These are phyloP conservation scores for Drosophila infuscata DNA, from an alignment of 2,888 invertebrate species.

Conservation along the genomic window DNA sequence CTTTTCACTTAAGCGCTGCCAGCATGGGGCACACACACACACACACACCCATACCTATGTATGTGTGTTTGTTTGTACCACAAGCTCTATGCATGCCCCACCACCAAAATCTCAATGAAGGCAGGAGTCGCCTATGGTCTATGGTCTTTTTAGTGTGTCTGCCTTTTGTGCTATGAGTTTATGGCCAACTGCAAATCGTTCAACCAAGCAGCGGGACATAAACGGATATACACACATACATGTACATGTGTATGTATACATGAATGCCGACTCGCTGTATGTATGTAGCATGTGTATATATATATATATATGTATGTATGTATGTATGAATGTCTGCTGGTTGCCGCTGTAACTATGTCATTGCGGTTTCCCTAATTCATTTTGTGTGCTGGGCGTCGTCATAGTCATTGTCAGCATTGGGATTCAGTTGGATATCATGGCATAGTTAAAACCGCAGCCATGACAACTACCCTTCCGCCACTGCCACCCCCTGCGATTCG, in stretches of 20 bases:
- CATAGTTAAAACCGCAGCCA: slow-evolving; percentile 54
- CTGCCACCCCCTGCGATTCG: neutral
- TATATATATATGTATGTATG: slow-evolving; percentile 9
- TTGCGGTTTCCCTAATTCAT: slow-evolving; percentile 81
- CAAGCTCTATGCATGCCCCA: slow-evolving; percentile 7
- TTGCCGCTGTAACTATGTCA: slow-evolving; percentile 72
- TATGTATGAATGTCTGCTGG: slow-evolving; percentile 29
- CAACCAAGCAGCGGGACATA: slow-evolving; percentile 34
- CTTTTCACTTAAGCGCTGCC: slow-evolving; percentile 32
- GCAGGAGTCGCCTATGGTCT: slow-evolving; percentile 13
- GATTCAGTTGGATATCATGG: slow-evolving; percentile 52
- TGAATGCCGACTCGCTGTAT: slow-evolving; percentile 11
- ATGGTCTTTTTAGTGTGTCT: slow-evolving; percentile 16
- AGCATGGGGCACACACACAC: neutral
- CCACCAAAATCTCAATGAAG: slow-evolving; percentile 25
- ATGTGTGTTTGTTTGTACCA: neutral
- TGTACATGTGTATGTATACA: neutral
- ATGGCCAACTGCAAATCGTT: slow-evolving; percentile 47
- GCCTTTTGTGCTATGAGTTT: slow-evolving; percentile 46
- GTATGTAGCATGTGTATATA: neutral
- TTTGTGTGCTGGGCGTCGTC: slow-evolving; percentile 74
- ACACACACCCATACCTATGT: neutral
- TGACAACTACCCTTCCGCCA: neutral
- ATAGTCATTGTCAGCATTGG: slow-evolving; percentile 54
- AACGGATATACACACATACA: slow-evolving; percentile 34